phyloP scores from a whole-genome alignment of 2,113 vertebrate species.

The Pomatostomus ruficeps region DNA sequence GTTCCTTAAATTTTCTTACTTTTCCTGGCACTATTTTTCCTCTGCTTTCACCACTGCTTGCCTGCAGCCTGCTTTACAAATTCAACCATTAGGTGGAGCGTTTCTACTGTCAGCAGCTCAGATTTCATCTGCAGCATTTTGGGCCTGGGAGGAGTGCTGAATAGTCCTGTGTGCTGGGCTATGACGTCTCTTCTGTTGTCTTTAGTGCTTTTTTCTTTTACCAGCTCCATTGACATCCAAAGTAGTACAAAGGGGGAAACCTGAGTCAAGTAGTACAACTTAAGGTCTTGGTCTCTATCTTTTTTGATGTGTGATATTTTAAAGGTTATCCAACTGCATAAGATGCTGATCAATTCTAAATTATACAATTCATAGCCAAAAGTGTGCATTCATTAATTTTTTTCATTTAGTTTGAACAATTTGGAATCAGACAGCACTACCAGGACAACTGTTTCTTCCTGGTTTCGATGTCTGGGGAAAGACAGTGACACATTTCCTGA shows the following conservation, averaged over 20 bases:
- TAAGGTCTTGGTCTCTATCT: not conserved
- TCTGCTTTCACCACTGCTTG: not conserved
- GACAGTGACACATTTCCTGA: not conserved
- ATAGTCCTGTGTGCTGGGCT: not conserved
- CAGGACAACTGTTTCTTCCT: not conserved
- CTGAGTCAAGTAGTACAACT: not conserved
- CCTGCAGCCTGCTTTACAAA: not conserved
- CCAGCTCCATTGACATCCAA: not conserved
- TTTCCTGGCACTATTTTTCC: not conserved
- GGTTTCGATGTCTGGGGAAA: not conserved
- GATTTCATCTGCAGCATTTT: not conserved
- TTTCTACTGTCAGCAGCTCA: not conserved
- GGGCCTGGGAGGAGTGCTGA: not conserved
- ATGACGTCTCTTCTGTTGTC: not conserved
- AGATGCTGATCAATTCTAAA: not conserved
- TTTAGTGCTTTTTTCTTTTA: not conserved
- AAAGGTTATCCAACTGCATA: not conserved
- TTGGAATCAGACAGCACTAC: not conserved
- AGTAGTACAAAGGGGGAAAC: not conserved
- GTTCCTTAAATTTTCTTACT: not conserved
- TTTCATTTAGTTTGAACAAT: not conserved
- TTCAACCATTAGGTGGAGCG: constrained; percentile 43
- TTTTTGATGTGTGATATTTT: not conserved
- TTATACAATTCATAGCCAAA: not conserved
- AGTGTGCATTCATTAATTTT: not conserved